Conservation (phyloP, 1,140 invertebrate species). For the Lepidostoma basale region DNA sequence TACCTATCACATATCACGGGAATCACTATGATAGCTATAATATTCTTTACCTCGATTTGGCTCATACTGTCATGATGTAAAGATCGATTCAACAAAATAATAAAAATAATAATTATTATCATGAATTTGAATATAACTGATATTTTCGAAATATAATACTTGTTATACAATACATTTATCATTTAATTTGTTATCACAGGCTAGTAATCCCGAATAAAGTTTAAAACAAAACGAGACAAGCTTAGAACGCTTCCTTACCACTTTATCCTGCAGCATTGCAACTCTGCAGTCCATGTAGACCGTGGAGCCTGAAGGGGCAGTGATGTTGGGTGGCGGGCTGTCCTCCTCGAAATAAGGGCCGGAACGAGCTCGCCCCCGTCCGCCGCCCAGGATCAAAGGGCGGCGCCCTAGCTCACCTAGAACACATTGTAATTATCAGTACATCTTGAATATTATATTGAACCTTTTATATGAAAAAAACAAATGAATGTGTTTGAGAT, state of each 20-base stretch:
- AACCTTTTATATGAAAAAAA: background rate
- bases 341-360: constrained; percentile 70
- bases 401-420: constrained; percentile 34
- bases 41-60: too few species aligned
- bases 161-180: too few species aligned
- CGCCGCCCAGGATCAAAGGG: constrained; percentile 34
- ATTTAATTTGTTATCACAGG: background rate
- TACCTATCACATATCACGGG: too few species aligned
- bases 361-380: constrained; percentile 49
- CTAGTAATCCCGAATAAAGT: background rate
- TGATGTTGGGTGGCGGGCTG: constrained; percentile 58
- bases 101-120: too few species aligned
- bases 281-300: constrained; percentile 63
- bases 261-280: constrained; percentile 62
- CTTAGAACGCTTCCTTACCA: too few species aligned
- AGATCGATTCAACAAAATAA: too few species aligned
- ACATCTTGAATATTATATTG: background rate
- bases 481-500: too few species aligned
- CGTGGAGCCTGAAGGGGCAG: constrained; percentile 60
- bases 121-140: too few species aligned
- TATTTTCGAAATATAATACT: too few species aligned
- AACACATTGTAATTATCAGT: background rate
- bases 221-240: background rate
- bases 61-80: too few species aligned
- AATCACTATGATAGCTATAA: too few species aligned